Conservation (phyloP, 1,140 invertebrate species). For the Drosophila serrata region DNA sequence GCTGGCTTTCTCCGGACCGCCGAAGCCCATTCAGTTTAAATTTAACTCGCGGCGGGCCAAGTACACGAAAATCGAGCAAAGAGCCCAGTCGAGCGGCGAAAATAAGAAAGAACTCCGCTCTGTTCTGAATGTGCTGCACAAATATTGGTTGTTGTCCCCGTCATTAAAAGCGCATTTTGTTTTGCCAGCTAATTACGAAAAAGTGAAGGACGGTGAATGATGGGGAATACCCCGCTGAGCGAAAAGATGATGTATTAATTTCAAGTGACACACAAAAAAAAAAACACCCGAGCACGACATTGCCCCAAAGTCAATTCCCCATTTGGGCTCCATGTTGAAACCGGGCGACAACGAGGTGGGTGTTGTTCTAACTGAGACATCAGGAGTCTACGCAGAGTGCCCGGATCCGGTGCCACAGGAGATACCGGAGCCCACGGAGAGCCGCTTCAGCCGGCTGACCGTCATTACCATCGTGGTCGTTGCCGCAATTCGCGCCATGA, state of each 20-base stretch:
- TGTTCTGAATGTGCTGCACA: constrained; percentile 57
- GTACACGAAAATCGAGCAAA: constrained; percentile 48
- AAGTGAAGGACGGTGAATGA: constrained; percentile 35
- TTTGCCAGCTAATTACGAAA: constrained; percentile 63
- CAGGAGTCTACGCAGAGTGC: constrained; percentile 11
- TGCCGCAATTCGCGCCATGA: constrained; percentile 67
- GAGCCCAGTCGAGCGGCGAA: constrained; percentile 16
- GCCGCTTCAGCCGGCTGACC: constrained; percentile 56
- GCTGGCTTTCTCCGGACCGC: constrained; percentile 18
- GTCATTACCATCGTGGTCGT: constrained; percentile 70
- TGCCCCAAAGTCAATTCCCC: constrained; percentile 72
- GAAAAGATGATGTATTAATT: constrained; percentile 59
- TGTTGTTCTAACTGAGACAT: constrained; percentile 28
- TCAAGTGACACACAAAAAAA: constrained; percentile 33
- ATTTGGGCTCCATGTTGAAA: constrained; percentile 55
- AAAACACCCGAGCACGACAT: constrained; percentile 52
- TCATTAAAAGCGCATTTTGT: constrained; percentile 81
- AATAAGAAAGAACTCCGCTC: constrained; percentile 27
- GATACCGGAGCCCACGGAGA: constrained; percentile 29
- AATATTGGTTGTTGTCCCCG: constrained; percentile 66
- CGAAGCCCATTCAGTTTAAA: constrained; percentile 76
- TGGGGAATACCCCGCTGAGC: constrained; percentile 4
- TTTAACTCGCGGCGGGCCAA: constrained; percentile 75
- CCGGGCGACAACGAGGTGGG: constrained; percentile 29
- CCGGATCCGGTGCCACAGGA: constrained; percentile 17